Evolutionary conservation across 2,797 vertebrate species (phyloP).

Genomic region (Myioborus melanocephalus): DNA sequence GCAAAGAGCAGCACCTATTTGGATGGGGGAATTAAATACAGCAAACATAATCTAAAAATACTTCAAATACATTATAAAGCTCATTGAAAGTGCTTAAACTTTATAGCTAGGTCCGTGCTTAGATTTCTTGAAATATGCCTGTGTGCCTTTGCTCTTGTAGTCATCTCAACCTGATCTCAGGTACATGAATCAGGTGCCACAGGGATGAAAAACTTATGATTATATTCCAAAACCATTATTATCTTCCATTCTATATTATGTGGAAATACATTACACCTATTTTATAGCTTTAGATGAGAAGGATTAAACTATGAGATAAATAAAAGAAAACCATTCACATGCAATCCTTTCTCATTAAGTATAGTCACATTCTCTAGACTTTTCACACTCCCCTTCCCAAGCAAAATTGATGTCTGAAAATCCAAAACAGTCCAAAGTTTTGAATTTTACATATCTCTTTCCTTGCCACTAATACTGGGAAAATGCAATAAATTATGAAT

Average conservation of each 20-base stretch:
- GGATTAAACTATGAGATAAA: neutral
- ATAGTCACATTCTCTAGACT: neutral
- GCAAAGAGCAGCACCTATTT: neutral
- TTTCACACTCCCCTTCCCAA: neutral
- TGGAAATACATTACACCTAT: neutral
- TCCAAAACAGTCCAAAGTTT: neutral
- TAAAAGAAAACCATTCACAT: neutral
- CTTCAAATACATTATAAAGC: neutral
- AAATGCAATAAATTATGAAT: neutral
- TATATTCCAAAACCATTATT: neutral
- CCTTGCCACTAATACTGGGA: neutral
- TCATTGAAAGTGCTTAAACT: neutral
- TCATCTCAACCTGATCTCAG: neutral
- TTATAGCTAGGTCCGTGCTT: neutral
- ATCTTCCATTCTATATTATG: neutral
- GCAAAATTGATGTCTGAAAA: neutral
- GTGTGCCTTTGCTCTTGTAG: neutral
- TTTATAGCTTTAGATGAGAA: neutral
- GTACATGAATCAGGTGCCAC: neutral
- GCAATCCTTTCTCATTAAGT: neutral
- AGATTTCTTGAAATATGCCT: neutral
- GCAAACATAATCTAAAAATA: slow-evolving; percentile 27
- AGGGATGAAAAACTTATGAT: neutral
- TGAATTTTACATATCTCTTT: neutral
- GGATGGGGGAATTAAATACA: neutral